Conservation (phyloP, 1,140 invertebrate species). For the Arctopsyche grandis region DNA sequence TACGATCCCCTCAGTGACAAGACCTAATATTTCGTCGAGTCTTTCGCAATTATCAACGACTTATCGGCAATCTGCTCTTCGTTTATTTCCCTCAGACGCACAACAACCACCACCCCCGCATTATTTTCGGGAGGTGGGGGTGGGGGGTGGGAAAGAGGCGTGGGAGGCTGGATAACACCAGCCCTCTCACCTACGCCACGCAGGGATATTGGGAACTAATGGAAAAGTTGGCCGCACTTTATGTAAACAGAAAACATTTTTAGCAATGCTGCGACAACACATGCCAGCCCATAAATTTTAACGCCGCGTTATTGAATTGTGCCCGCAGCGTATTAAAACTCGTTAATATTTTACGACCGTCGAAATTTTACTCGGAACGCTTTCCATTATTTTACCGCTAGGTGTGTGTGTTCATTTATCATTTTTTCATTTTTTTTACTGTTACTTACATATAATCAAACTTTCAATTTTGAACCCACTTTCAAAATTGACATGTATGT, state of each 20-base stretch:
- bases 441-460: no score
- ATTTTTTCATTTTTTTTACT: no score
- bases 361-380: no score
- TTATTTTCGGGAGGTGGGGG: no score
- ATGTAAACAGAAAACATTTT: slow-evolving; percentile 22
- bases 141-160: no score
- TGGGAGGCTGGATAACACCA: no score
- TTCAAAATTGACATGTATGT: no score
- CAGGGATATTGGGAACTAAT: slow-evolving; percentile 17
- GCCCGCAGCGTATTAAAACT: slow-evolving; percentile 1
- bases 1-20: background rate
- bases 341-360: slow-evolving; percentile 3
- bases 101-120: background rate
- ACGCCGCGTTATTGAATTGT: background rate
- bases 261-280: background rate
- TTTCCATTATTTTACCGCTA: no score
- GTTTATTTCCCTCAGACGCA: slow-evolving; percentile 13
- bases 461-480: no score
- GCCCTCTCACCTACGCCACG: no score
- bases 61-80: slow-evolving; percentile 32
- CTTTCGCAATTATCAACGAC: slow-evolving; percentile 32
- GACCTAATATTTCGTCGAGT: slow-evolving; percentile 31
- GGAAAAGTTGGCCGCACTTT: slow-evolving; percentile 25
- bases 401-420: no score
- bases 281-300: background rate